phyloP scores from a whole-genome alignment of 2,797 vertebrate species.

The Sebastes nivosus region DNA sequence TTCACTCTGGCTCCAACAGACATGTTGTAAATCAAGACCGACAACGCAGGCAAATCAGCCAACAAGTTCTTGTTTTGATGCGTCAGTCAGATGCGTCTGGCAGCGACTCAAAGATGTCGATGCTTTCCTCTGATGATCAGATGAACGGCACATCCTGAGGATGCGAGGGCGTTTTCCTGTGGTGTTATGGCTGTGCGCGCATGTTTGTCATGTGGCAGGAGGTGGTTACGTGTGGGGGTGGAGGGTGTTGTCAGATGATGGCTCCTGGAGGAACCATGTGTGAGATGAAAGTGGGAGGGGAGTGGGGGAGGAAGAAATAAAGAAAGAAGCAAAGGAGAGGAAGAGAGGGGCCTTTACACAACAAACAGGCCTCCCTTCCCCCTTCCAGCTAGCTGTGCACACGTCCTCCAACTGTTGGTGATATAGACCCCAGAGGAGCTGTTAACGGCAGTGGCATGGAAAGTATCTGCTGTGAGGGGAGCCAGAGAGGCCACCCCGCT shows the following conservation, averaged over 20 bases:
- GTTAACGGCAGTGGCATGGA: conserved; percentile 75
- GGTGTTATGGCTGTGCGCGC: conserved; percentile 58
- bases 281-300: conserved; percentile 68
- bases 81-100: conserved; percentile 26
- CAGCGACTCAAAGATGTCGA: conserved; percentile 53
- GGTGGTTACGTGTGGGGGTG: conserved; percentile 66
- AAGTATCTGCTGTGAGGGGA: conserved; percentile 67
- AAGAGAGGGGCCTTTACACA: conserved; percentile 75
- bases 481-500: conserved; percentile 64
- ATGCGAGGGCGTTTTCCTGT: conserved; percentile 78
- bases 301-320: conserved; percentile 68
- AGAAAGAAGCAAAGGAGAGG: conserved; percentile 65
- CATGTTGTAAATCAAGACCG: background rate
- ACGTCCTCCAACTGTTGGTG: conserved; percentile 76
- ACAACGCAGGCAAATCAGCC: background rate
- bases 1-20: background rate
- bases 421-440: conserved; percentile 75
- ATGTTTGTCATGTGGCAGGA: conserved; percentile 77
- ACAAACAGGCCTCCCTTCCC: conserved; percentile 74
- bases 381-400: conserved; percentile 53
- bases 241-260: conserved; percentile 80
- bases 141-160: conserved; percentile 76
- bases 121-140: conserved; percentile 58
- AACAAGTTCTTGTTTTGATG: conserved; percentile 23
- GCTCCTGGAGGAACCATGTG: conserved; percentile 77